A percentile compares a stretch with the other conserved stretches of the same genome.
Evolutionary conservation across 2,113 vertebrate genomes (phyloP).

Genomic region (Cyanoramphus novaezelandiae): DNA sequence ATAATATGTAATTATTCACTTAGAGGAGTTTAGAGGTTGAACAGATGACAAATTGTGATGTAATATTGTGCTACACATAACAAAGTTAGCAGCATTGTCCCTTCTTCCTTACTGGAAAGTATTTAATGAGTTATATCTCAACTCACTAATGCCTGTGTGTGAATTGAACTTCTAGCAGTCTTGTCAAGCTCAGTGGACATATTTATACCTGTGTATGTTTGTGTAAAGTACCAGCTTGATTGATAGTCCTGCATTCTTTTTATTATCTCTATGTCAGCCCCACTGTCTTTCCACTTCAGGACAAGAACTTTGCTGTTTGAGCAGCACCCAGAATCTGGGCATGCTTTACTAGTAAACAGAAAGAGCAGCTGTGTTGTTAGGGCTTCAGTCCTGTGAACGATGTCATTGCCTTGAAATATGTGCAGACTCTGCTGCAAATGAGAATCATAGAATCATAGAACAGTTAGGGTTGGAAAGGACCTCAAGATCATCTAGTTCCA

Average conservation of each 20-base stretch:
- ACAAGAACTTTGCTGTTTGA: not conserved
- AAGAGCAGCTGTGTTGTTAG: not conserved
- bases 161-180: not conserved
- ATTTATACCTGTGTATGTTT: not conserved
- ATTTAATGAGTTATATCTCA: not conserved
- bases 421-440: not conserved
- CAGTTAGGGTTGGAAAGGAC: too few species aligned
- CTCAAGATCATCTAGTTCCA: too few species aligned
- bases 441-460: too few species aligned
- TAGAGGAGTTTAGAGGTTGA: not conserved
- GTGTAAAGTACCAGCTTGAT: not conserved
- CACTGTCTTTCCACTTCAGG: not conserved
- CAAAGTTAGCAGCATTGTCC: not conserved
- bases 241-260: not conserved
- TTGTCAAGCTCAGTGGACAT: not conserved
- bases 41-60: not conserved
- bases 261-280: not conserved
- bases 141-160: not conserved
- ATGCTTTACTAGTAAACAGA: not conserved
- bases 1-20: not conserved
- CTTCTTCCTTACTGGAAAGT: not conserved
- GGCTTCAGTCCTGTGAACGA: not conserved
- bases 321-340: not conserved
- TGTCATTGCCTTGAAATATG: not conserved
- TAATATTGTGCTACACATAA: not conserved